Conservation (phyloP, 2,888 invertebrate genomes). For the Tiliacea citrago region DNA sequence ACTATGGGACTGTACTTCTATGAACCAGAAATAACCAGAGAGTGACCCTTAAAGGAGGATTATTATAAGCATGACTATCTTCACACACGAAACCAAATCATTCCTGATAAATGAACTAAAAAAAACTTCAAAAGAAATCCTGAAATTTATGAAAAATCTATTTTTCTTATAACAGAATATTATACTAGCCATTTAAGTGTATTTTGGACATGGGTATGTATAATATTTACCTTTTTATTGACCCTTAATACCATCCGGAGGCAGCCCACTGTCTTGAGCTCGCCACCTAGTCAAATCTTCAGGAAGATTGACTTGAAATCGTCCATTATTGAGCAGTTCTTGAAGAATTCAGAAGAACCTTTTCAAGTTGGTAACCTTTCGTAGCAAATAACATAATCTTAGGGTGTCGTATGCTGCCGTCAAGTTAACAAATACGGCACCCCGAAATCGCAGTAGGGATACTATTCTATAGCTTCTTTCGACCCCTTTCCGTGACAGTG, state of each 20-base stretch:
- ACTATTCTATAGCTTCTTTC: slow-evolving; percentile 5
- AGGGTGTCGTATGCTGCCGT: slow-evolving; percentile 4
- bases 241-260: not conserved
- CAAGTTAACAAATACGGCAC: slow-evolving; percentile 3
- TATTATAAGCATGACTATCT: not conserved
- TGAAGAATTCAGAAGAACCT: not conserved
- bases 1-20: not conserved
- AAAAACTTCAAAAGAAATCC: not conserved
- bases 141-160: not conserved
- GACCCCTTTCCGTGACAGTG: slow-evolving; percentile 30
- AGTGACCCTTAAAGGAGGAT: not conserved
- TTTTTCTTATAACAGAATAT: not conserved
- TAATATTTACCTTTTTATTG: not conserved
- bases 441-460: not conserved
- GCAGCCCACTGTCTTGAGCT: slow-evolving; percentile 6
- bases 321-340: not conserved
- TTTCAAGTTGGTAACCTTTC: not conserved
- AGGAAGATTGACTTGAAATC: not conserved
- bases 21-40: not conserved
- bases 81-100: not conserved
- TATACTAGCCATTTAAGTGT: not conserved
- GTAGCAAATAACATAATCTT: not conserved
- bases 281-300: not conserved
- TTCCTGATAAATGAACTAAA: slow-evolving; percentile 3
- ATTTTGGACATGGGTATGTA: not conserved